Evolutionary conservation across 2,113 vertebrate genomes (phyloP).

Genomic region (Prunella himalayana): DNA sequence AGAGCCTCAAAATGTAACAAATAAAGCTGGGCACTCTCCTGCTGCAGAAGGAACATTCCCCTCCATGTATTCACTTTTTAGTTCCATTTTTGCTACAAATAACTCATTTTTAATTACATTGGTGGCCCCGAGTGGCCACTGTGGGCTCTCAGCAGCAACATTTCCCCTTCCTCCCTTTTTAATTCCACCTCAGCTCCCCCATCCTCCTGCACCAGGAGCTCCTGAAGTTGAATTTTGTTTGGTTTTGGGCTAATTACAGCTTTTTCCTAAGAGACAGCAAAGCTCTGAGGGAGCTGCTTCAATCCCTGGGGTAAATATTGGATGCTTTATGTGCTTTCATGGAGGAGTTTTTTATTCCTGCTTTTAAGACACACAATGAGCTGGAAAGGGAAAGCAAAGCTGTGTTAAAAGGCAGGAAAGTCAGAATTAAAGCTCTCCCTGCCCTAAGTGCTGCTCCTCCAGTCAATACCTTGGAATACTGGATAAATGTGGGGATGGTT

Average conservation of each 20-base stretch:
- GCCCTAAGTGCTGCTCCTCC: conserved; percentile 27
- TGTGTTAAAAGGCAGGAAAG: conserved; percentile 1
- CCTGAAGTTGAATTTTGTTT: not conserved
- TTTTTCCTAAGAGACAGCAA: conserved; percentile 47
- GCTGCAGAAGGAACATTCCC: not conserved
- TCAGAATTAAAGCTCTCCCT: conserved; percentile 3
- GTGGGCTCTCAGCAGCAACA: conserved; percentile 33
- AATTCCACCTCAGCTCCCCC: conserved; percentile 31
- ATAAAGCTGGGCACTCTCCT: not conserved
- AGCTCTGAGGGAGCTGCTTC: conserved; percentile 66
- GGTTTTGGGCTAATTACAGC: conserved; percentile 69
- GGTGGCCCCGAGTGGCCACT: conserved; percentile 48
- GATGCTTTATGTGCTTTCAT: conserved; percentile 51
- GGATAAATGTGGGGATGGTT: not conserved
- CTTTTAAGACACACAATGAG: conserved; percentile 41
- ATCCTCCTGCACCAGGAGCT: not conserved
- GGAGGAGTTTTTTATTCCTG: conserved; percentile 51
- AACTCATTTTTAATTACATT: conserved; percentile 51
- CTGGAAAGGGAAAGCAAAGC: not conserved
- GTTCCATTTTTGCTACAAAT: conserved; percentile 33
- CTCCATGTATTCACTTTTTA: not conserved
- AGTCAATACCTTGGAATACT: not conserved
- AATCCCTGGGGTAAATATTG: conserved; percentile 61
- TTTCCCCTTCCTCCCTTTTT: not conserved
- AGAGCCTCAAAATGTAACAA: not conserved